Base-by-base conservation (phyloP, 1,140 invertebrate genomes). In the Apis cerana region DNA sequence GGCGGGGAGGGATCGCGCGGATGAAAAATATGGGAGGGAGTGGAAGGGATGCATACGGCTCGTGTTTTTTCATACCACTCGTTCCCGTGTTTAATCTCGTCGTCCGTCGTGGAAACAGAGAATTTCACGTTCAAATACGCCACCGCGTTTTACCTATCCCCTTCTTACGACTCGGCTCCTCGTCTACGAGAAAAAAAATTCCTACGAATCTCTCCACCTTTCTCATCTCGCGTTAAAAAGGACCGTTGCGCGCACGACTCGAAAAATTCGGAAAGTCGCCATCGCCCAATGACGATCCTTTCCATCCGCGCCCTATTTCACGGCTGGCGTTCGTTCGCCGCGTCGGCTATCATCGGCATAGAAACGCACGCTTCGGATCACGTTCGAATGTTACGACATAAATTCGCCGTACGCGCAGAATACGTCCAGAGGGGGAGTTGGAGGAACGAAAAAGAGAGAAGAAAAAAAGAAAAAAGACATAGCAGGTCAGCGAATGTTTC, bases 401-500 rank as follows among this genome's bases (percentile, higher is more conserved):
- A 84, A 87, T 88, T 84, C 64, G 65, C 64, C 65, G 78, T 67
- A 61, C 27, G 52, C 72, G 74, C 65, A 69, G 78, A 71, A 58
- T 50, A 23, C 19, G 52, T 17, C 59, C 27, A 7, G 33, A 43
- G 33, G 50, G 17, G 19, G 52, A 4, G n/a, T 4, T 12, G 27
- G 50, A 23, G 70, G 11, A 48, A 21, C 21, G 23, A 59, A 52
- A 27, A 71, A 56, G 52, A 69, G 23, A 52, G 15, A 19, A 19
- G 12, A 10, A 64, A 50, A 69, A 23, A 27, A 17, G 61, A 10
- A 48, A 21, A 75, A 48, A 80, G 21, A 23, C 82, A 79, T 67
- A 52, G 67, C 65, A 72, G 80, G 80, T 85, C 80, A 79, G 84
- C 85, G 77, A 87, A 87, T 87, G 85, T 87, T 87, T 87, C 85